These are phyloP conservation scores for Acleris emargana DNA, from an alignment of 2,888 invertebrate genomes.

Conservation along the genomic window DNA sequence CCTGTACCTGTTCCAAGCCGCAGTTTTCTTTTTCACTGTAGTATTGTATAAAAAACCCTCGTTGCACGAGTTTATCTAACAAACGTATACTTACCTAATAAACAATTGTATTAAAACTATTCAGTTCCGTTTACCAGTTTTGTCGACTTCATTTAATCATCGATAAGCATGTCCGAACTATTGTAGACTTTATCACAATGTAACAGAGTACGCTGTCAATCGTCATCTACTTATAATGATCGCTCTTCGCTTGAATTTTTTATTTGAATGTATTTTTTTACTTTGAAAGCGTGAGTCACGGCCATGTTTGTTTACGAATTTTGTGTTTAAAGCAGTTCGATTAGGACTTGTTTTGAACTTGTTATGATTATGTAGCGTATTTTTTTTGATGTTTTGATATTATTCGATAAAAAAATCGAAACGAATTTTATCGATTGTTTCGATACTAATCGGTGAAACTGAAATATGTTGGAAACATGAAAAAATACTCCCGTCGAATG, in stretches of 20 bases:
- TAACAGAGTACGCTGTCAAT: constrained; percentile 1
- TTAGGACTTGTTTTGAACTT: background rate
- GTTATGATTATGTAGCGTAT: too few species aligned
- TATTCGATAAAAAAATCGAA: too few species aligned
- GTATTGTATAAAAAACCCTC: background rate
- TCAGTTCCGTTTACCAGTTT: constrained; percentile 2
- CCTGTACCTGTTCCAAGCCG: too few species aligned
- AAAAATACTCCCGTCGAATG: too few species aligned
- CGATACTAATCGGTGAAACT: too few species aligned
- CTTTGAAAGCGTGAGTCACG: constrained; percentile 19
- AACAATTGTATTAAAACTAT: constrained; percentile 8
- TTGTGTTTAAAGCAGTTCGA: background rate
- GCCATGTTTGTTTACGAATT: background rate
- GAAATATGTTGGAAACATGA: too few species aligned
- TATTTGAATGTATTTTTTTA: constrained; percentile 27
- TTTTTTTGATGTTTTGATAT: too few species aligned
- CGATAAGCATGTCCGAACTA: constrained; percentile 11
- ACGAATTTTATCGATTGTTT: too few species aligned
- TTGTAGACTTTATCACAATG: constrained; percentile 3
- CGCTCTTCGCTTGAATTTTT: constrained; percentile 35
- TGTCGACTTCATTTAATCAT: constrained; percentile 15
- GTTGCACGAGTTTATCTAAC: background rate
- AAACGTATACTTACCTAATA: constrained; percentile 3
- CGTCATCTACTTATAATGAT: background rate
- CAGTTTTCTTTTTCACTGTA: background rate